Percentiles rank a stretch among this genome's conserved stretches.
Conservation (phyloP, 2,888 invertebrate genomes). For the Drosophila histrio region DNA sequence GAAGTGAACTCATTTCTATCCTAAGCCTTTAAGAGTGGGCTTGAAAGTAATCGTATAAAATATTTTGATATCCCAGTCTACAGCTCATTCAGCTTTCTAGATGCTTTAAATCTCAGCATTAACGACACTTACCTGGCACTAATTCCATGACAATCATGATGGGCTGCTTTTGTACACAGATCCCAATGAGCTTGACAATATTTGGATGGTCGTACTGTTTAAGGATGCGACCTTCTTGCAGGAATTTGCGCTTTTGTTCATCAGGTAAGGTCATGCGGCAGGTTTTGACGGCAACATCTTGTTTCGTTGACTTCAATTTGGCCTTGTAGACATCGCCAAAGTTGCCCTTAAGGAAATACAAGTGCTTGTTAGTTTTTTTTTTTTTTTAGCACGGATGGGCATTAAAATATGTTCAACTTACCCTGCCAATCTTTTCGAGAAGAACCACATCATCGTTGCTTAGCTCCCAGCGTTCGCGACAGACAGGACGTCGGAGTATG, state of each 20-base stretch:
- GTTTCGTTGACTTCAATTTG: constrained; percentile 91
- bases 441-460: constrained; percentile 97
- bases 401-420: constrained; percentile 83
- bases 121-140: constrained; percentile 86
- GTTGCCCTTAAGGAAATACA: constrained; percentile 89
- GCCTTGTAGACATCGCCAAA: constrained; percentile 99
- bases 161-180: constrained; percentile 98
- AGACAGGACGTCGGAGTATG: constrained; percentile 92
- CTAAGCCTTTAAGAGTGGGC: too few relatives aligned
- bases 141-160: constrained; percentile 99
- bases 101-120: too few relatives aligned
- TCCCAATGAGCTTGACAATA: constrained; percentile 97
- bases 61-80: too few relatives aligned
- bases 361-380: background rate
- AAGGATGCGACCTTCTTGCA: constrained; percentile 97
- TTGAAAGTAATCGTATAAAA: too few relatives aligned
- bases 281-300: constrained; percentile 97
- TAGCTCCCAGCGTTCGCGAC: constrained; percentile 96
- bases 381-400: rapidly evolving
- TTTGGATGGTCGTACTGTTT: constrained; percentile 99
- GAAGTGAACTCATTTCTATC: too few relatives aligned
- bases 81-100: too few relatives aligned
- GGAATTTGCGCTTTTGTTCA: constrained; percentile 96
- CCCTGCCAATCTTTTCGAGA: constrained; percentile 96
- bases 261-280: constrained; percentile 97